Percentiles rank a stretch among this genome's conserved stretches.
Evolutionary conservation across 2,797 vertebrate genomes (phyloP).

Genomic region (Sebastes umbrosus): DNA sequence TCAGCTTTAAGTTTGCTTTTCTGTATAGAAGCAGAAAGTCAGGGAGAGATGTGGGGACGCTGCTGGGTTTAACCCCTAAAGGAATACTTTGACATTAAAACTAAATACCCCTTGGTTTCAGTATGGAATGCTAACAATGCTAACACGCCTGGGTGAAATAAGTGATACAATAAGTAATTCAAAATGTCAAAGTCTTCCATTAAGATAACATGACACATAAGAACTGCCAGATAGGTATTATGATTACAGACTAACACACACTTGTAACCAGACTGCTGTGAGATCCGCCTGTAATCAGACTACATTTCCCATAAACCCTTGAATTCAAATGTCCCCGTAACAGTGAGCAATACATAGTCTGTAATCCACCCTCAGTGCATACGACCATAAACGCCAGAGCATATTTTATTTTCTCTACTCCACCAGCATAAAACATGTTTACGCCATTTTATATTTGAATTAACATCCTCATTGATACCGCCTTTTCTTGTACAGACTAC

Average conservation of each 20-base stretch:
- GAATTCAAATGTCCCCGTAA: slow-evolving; percentile 12
- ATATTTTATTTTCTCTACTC: slow-evolving; percentile 30
- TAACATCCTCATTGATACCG: slow-evolving; percentile 22
- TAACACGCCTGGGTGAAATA: slow-evolving; percentile 33
- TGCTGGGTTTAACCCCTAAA: slow-evolving; percentile 17
- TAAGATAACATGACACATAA: not conserved
- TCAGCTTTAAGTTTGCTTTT: slow-evolving; percentile 1
- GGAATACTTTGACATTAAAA: slow-evolving; percentile 34
- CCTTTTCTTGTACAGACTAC: slow-evolving; percentile 21
- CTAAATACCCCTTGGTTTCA: slow-evolving; percentile 10
- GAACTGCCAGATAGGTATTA: slow-evolving; percentile 10
- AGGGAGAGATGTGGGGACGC: slow-evolving; percentile 1
- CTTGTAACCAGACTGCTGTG: slow-evolving; percentile 41
- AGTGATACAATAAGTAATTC: not conserved
- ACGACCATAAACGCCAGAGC: slow-evolving; percentile 14
- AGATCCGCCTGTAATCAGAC: slow-evolving; percentile 31
- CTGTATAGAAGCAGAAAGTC: not conserved
- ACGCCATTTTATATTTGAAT: slow-evolving; percentile 45
- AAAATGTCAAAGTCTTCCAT: slow-evolving; percentile 43
- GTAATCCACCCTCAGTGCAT: slow-evolving; percentile 2
- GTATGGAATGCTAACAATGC: slow-evolving; percentile 23
- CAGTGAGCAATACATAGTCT: slow-evolving; percentile 55
- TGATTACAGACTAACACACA: slow-evolving; percentile 45
- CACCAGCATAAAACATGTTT: slow-evolving; percentile 55
- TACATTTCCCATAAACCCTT: slow-evolving; percentile 40